Percentiles rank a stretch among this genome's conserved stretches.
phyloP scores from a whole-genome alignment of 2,113 vertebrate species.

The Clarias magur region DNA sequence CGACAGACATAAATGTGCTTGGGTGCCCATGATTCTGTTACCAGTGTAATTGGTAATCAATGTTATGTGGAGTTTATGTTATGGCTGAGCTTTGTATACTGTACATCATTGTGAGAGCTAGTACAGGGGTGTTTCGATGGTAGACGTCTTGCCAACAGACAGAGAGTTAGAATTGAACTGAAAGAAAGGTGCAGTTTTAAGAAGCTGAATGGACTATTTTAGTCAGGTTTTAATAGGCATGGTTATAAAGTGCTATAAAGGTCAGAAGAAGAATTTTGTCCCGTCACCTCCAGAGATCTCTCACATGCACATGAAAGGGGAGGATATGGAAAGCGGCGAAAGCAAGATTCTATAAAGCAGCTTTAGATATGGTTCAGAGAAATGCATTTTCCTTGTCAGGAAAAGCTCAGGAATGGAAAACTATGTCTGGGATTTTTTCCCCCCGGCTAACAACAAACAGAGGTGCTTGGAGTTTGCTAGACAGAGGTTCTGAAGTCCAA shows the following conservation, averaged over 20 bases:
- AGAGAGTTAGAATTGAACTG: not conserved
- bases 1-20: no score
- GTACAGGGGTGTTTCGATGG: not conserved
- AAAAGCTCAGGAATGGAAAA: not conserved
- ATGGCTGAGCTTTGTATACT: no score
- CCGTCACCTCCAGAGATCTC: slow-evolving; percentile 55
- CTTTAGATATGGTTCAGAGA: not conserved
- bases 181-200: not conserved
- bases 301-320: slow-evolving; percentile 7
- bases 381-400: not conserved
- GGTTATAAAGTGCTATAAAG: slow-evolving; percentile 12
- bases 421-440: not conserved
- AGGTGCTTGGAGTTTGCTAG: no score
- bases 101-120: not conserved
- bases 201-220: not conserved
- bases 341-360: not conserved
- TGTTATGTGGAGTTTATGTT: no score
- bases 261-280: not conserved
- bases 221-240: not conserved
- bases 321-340: not conserved
- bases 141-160: not conserved
- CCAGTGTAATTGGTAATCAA: no score
- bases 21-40: no score
- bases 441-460: not conserved
- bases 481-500: not conserved